These are phyloP conservation scores for Tetrao urogallus DNA, from an alignment of 2,113 vertebrate species.

Conservation along the genomic window DNA sequence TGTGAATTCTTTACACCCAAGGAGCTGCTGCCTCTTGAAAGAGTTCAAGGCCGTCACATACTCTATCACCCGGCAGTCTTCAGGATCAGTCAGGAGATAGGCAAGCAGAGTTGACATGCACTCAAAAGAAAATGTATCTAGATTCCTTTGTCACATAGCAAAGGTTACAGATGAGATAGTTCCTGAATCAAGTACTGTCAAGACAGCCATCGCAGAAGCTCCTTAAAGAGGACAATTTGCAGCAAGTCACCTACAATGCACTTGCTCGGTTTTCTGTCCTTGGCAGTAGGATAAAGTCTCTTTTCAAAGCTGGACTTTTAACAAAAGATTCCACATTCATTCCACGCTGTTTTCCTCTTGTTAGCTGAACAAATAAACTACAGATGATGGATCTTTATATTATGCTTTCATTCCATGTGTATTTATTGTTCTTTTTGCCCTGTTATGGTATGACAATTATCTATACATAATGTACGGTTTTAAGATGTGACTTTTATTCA, in stretches of 20 bases:
- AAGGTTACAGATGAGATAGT: background rate
- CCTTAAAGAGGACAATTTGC: background rate
- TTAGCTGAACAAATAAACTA: background rate
- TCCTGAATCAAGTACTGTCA: background rate
- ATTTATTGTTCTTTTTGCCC: background rate
- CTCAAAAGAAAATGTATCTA: background rate
- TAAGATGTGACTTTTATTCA: background rate
- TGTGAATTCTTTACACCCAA: fast-evolving
- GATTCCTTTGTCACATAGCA: background rate
- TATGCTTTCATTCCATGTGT: background rate
- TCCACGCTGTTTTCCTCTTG: background rate
- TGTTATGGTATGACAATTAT: background rate
- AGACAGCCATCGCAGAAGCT: background rate
- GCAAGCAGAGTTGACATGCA: background rate
- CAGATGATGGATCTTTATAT: background rate
- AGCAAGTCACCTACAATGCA: background rate
- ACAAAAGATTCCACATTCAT: background rate
- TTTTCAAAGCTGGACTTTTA: background rate
- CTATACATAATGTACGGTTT: background rate
- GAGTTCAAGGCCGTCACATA: background rate
- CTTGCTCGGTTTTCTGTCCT: background rate
- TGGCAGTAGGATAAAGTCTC: background rate
- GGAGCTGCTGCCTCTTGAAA: background rate
- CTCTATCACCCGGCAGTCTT: background rate
- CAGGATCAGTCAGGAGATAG: background rate